Evolutionary conservation across 1,140 invertebrate species (phyloP).

Genomic region (Dendroctonus ponderosae): DNA sequence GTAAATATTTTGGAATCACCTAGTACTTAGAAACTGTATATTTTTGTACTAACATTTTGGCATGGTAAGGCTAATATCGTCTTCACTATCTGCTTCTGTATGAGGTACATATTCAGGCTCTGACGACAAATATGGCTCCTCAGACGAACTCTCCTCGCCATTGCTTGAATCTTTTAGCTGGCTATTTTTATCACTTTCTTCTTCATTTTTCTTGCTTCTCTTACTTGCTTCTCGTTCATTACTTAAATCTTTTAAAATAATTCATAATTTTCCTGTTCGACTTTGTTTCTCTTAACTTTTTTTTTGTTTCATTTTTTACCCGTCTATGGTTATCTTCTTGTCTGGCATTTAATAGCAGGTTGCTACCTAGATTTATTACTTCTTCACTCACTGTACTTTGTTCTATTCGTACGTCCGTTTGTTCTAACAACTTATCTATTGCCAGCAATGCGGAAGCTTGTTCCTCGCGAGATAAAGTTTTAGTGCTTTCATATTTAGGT

Average conservation of each 20-base stretch:
- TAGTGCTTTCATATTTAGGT: slow-evolving; percentile 5
- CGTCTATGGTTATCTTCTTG: no score
- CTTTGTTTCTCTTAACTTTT: no score
- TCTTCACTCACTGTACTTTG: neutral
- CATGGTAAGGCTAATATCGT: neutral
- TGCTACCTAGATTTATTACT: no score
- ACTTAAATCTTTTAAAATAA: no score
- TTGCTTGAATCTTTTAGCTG: neutral
- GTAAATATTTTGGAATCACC: no score
- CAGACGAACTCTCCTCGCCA: neutral
- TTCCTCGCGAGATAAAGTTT: neutral
- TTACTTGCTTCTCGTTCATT: no score
- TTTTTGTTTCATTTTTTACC: no score
- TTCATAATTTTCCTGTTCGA: no score
- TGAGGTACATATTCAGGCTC: neutral
- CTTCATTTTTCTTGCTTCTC: slow-evolving; percentile 3
- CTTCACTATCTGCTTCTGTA: neutral
- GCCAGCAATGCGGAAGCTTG: neutral
- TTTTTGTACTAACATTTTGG: neutral
- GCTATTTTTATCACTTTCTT: neutral
- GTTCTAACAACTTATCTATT: neutral
- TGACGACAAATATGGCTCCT: no score
- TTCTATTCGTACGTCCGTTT: neutral
- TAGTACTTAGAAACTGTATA: neutral
- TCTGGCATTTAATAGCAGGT: no score